Percentiles rank a stretch among this genome's conserved stretches.
These are phyloP conservation scores for Nyctibius grandis DNA, from an alignment of 2,797 vertebrate genomes.

Conservation along the genomic window DNA sequence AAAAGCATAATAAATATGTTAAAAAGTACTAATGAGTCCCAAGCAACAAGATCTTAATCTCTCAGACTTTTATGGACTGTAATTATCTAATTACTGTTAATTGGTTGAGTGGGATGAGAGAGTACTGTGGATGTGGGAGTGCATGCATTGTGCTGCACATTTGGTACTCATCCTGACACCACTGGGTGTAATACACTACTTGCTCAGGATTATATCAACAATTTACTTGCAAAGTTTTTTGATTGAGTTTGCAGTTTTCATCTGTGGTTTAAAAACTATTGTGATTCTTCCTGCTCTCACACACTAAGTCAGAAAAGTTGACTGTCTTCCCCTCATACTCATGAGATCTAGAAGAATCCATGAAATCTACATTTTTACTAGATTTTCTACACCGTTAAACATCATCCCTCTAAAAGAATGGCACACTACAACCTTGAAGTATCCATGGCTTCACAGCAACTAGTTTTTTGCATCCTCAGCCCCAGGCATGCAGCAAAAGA, in stretches of 20 bases:
- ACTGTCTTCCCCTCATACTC: background rate
- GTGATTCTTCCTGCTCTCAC: background rate
- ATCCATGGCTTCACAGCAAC: background rate
- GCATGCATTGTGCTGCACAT: background rate
- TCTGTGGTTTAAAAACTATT: background rate
- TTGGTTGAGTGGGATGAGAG: slow-evolving; percentile 39
- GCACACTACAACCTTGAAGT: background rate
- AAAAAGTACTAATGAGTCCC: slow-evolving; percentile 56
- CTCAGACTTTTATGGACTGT: slow-evolving; percentile 43
- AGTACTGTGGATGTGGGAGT: background rate
- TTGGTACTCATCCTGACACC: background rate
- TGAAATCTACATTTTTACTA: background rate
- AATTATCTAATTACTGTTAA: slow-evolving; percentile 70
- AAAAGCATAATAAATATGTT: slow-evolving; percentile 59
- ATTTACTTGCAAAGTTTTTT: background rate
- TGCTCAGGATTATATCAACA: background rate
- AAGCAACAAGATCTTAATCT: slow-evolving; percentile 44
- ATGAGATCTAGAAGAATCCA: background rate
- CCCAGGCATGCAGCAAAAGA: background rate
- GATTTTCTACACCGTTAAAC: background rate
- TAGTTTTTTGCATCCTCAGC: background rate
- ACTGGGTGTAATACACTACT: background rate
- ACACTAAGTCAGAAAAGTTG: background rate
- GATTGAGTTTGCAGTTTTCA: slow-evolving; percentile 2
- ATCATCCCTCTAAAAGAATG: background rate